Evolutionary conservation across 2,888 invertebrate species (phyloP).

Genomic region (Acheta domesticus): DNA sequence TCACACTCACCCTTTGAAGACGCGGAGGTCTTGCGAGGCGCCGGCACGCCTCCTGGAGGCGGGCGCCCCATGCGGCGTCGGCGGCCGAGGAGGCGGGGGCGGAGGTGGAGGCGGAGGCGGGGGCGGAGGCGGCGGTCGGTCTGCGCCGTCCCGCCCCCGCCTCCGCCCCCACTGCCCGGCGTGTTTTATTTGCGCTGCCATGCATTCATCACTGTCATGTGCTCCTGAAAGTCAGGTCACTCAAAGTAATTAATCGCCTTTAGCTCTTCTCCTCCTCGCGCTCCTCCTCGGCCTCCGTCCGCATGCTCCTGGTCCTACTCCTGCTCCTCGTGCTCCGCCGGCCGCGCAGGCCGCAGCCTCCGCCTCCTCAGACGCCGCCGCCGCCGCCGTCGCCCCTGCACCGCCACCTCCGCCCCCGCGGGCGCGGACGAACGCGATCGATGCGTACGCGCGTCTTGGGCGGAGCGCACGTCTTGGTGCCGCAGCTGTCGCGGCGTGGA

Average conservation of each 20-base stretch:
- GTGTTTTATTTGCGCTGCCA: slow-evolving; percentile 32
- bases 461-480: background rate
- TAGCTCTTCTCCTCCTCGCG: slow-evolving; percentile 26
- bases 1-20: too few species aligned
- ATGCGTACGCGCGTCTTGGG: slow-evolving; percentile 18
- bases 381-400: background rate
- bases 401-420: background rate
- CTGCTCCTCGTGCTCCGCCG: background rate
- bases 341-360: background rate
- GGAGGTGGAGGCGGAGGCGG: too few species aligned
- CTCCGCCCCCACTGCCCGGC: background rate
- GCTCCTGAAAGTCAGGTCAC: slow-evolving; percentile 33
- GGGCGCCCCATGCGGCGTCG: too few species aligned
- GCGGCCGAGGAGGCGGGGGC: too few species aligned
- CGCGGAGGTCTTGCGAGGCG: background rate
- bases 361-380: background rate
- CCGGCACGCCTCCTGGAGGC: slow-evolving; percentile 4
- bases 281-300: slow-evolving; percentile 18
- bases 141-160: background rate
- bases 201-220: slow-evolving; percentile 34
- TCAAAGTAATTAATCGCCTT: slow-evolving; percentile 34
- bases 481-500: background rate
- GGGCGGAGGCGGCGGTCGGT: background rate
- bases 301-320: background rate
- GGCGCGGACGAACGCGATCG: background rate